phyloP scores from a whole-genome alignment of 2,888 invertebrate species.

The Griposia aprilina region DNA sequence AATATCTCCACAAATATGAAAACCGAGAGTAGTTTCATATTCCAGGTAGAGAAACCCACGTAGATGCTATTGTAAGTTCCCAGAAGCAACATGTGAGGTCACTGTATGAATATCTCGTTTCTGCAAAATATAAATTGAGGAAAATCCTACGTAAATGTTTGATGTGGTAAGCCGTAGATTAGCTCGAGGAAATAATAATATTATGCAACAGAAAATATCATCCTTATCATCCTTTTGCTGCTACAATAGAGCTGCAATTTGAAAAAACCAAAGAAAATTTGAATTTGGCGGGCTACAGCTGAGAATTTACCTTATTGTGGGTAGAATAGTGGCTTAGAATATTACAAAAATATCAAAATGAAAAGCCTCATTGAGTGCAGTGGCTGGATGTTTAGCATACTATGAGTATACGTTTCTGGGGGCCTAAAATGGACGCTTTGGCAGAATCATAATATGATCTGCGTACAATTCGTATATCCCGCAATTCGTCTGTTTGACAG shows the following conservation, averaged over 20 bases:
- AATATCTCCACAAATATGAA: constrained; percentile 2
- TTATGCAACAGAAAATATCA: neutral
- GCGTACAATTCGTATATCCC: too few species aligned
- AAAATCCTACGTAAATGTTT: constrained; percentile 4
- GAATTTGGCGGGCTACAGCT: too few species aligned
- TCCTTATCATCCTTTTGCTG: too few species aligned
- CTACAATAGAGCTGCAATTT: too few species aligned
- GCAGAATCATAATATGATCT: too few species aligned
- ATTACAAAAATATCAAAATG: neutral
- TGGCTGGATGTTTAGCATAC: neutral
- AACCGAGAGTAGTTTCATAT: constrained; percentile 10
- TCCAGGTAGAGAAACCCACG: neutral
- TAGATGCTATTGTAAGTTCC: constrained; percentile 3
- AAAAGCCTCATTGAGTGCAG: neutral
- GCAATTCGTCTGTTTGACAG: too few species aligned
- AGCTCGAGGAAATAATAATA: constrained; percentile 6
- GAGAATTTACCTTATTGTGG: too few species aligned
- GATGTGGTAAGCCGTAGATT: neutral
- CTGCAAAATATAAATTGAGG: neutral
- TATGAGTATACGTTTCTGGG: too few species aligned
- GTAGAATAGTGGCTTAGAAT: neutral
- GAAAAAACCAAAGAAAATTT: too few species aligned
- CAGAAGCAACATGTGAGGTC: neutral
- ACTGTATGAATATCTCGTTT: constrained; percentile 1
- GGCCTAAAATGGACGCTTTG: too few species aligned